Percentiles rank a stretch among this genome's conserved stretches.
Conservation (phyloP, 2,113 vertebrate genomes). For the Synodontis membranacea region DNA sequence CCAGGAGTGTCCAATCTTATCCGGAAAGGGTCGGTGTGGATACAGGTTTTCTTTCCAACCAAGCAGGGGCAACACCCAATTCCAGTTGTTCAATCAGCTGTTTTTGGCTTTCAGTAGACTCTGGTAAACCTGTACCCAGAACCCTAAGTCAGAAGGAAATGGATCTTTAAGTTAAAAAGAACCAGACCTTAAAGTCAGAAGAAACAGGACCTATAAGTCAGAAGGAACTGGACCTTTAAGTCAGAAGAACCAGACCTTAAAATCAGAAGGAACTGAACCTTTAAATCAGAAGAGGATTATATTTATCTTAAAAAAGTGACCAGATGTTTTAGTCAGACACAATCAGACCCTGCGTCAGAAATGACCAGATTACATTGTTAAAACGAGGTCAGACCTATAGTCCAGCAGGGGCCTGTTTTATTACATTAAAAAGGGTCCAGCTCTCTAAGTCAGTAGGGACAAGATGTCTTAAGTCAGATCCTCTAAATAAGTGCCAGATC, state of each 20-base stretch:
- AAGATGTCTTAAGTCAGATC: not conserved
- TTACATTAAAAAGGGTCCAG: not conserved
- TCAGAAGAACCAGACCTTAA: not conserved
- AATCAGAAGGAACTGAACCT: not conserved
- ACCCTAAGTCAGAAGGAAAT: no score
- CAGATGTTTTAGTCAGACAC: not conserved
- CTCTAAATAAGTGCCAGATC: conserved; percentile 16
- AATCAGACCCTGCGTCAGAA: not conserved
- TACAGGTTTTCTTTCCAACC: no score
- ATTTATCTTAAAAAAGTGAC: not conserved
- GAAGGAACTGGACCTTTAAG: not conserved
- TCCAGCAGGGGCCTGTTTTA: no score
- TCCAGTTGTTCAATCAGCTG: no score
- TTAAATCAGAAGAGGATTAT: not conserved
- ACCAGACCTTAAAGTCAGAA: not conserved
- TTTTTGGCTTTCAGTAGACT: no score
- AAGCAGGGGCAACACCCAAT: no score
- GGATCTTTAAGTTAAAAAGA: not conserved
- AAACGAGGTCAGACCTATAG: not conserved
- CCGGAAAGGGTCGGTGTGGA: no score
- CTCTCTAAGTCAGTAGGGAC: not conserved
- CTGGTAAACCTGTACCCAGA: no score
- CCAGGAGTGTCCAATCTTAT: no score
- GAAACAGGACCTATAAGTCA: not conserved
- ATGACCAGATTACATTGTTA: fast-evolving